phyloP scores from a whole-genome alignment of 1,140 invertebrate genomes.

The Lepidurus couesii region DNA sequence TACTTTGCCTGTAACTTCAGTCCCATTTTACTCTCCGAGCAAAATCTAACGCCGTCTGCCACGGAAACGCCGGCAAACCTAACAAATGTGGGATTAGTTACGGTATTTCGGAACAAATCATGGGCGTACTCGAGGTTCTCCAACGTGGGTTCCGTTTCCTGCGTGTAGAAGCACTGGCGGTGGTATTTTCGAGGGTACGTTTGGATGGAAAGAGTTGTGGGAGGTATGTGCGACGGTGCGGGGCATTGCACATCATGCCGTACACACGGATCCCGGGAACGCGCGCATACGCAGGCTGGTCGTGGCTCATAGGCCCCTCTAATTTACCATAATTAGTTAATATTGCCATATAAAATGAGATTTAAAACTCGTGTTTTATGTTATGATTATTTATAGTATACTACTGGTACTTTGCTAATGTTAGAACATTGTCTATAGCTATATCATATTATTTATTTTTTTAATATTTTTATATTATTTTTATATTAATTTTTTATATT shows the following conservation, averaged over 20 bases:
- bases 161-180: not conserved
- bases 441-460: not conserved
- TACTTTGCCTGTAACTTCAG: not conserved
- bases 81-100: not conserved
- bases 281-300: slow-evolving; percentile 85
- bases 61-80: slow-evolving; percentile 1
- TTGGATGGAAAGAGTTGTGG: slow-evolving; percentile 1
- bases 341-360: not conserved
- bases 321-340: not conserved
- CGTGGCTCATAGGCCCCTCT: slow-evolving; percentile 86
- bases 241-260: slow-evolving; percentile 74
- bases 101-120: not conserved
- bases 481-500: no score
- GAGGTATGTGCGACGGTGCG: not conserved
- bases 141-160: not conserved
- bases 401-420: not conserved
- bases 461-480: no score
- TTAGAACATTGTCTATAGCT: not conserved
- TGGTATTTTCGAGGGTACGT: not conserved
- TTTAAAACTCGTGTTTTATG: not conserved
- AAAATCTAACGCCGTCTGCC: not conserved
- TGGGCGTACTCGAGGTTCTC: not conserved
- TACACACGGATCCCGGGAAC: slow-evolving; percentile 86
- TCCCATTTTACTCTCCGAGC: not conserved
- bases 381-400: no score